Conservation (phyloP, 2,113 vertebrate genomes). For the Taxidea taxus region DNA sequence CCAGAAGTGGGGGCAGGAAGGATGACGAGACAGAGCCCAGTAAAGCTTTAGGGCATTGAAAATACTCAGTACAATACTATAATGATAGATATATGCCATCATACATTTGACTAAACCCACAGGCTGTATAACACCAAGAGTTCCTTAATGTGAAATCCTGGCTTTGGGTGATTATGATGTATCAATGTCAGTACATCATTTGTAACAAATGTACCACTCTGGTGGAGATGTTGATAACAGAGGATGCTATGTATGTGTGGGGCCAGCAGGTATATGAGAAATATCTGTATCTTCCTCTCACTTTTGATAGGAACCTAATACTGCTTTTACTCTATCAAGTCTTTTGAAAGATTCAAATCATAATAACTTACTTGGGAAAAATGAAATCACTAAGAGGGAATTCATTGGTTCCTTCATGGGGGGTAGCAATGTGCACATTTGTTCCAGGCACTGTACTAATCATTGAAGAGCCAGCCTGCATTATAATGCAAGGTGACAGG, state of each 20-base stretch:
- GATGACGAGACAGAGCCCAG: neutral
- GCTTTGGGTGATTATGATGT: neutral
- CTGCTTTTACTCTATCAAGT: neutral
- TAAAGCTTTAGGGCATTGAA: neutral
- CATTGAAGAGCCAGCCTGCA: neutral
- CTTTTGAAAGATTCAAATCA: neutral
- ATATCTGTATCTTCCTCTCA: neutral
- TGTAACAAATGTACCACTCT: neutral
- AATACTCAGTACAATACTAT: neutral
- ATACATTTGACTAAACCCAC: neutral
- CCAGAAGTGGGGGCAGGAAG: neutral
- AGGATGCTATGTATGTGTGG: neutral
- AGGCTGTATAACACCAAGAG: neutral
- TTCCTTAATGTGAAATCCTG: neutral
- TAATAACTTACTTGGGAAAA: neutral
- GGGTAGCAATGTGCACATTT: neutral
- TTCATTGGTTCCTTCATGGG: neutral
- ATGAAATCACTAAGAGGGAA: neutral
- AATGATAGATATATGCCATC: neutral
- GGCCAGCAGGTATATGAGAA: neutral
- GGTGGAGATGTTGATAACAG: neutral
- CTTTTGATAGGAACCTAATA: neutral
- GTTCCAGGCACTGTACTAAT: neutral
- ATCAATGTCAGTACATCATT: neutral
- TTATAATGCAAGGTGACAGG: constrained; percentile 12